These are phyloP conservation scores for Tachina lurida DNA, from an alignment of 2,888 invertebrate genomes.

Conservation along the genomic window DNA sequence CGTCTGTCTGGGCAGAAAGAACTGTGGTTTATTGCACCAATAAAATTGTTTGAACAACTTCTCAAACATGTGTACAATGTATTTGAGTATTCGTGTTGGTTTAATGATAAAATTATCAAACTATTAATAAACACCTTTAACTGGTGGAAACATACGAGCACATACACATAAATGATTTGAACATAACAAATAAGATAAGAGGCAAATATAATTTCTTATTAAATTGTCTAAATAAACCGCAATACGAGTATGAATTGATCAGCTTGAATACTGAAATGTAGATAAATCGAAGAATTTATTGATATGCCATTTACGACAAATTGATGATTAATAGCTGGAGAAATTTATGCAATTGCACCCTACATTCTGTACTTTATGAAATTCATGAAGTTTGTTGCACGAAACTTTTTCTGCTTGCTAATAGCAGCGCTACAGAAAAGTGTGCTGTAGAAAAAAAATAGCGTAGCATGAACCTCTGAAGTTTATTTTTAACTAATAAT, in stretches of 20 bases:
- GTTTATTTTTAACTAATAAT: too few species aligned
- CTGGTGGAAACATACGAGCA: conserved; percentile 7
- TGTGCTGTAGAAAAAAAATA: too few species aligned
- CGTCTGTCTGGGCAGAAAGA: neutral
- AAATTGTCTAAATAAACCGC: conserved; percentile 23
- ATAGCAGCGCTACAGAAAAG: too few species aligned
- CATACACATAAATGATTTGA: neutral
- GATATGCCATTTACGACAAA: conserved; percentile 13
- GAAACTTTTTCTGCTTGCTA: too few species aligned
- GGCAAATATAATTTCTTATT: neutral
- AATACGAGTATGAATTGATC: conserved; percentile 28
- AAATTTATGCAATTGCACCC: neutral
- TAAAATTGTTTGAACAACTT: conserved; percentile 11
- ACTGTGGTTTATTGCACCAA: conserved; percentile 17
- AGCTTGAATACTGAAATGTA: neutral
- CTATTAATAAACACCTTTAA: conserved; percentile 48
- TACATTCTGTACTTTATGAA: neutral
- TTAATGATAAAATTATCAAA: conserved; percentile 66
- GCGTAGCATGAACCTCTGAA: too few species aligned
- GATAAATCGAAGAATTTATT: neutral
- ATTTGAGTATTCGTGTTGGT: conserved; percentile 30
- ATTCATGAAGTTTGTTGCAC: too few species aligned
- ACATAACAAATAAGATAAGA: conserved; percentile 25
- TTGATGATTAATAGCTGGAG: conserved; percentile 22
- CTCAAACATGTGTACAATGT: neutral